These are phyloP conservation scores for Poeciliopsis turneri DNA, from an alignment of 2,797 vertebrate species.

Conservation along the genomic window DNA sequence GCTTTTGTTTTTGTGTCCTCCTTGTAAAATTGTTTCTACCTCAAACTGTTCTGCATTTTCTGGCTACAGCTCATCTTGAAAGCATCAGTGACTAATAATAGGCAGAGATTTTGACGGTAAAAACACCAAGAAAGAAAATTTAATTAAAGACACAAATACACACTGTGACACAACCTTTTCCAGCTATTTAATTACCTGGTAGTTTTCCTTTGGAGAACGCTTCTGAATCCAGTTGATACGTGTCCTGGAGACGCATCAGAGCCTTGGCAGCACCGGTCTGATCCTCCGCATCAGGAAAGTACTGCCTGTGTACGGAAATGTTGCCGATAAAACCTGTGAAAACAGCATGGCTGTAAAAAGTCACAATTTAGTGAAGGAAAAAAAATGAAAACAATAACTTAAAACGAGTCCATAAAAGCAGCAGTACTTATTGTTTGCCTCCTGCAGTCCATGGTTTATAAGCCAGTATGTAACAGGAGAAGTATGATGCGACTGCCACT, in stretches of 20 bases:
- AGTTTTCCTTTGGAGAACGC: conserved; percentile 90
- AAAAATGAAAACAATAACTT: neutral
- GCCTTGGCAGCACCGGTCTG: conserved; percentile 94
- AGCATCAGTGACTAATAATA: neutral
- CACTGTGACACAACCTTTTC: neutral
- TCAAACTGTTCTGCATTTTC: neutral
- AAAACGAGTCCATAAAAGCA: neutral
- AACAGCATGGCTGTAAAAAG: neutral
- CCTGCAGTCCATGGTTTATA: neutral
- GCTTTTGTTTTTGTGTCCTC: neutral
- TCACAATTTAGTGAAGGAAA: neutral
- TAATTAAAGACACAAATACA: neutral
- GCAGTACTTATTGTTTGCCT: neutral
- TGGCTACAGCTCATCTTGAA: neutral
- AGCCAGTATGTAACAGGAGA: neutral
- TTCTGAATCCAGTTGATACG: conserved; percentile 92
- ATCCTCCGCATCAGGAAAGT: conserved; percentile 93
- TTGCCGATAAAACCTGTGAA: conserved; percentile 92
- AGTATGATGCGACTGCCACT: neutral
- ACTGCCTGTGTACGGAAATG: conserved; percentile 91
- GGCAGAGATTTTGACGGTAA: neutral
- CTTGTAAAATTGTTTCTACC: neutral
- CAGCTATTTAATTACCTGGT: conserved; percentile 80
- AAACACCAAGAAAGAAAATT: neutral
- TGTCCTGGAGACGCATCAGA: conserved; percentile 97